Evolutionary conservation across 2,113 vertebrate genomes (phyloP).

Genomic region (Gorsachius goisagi): DNA sequence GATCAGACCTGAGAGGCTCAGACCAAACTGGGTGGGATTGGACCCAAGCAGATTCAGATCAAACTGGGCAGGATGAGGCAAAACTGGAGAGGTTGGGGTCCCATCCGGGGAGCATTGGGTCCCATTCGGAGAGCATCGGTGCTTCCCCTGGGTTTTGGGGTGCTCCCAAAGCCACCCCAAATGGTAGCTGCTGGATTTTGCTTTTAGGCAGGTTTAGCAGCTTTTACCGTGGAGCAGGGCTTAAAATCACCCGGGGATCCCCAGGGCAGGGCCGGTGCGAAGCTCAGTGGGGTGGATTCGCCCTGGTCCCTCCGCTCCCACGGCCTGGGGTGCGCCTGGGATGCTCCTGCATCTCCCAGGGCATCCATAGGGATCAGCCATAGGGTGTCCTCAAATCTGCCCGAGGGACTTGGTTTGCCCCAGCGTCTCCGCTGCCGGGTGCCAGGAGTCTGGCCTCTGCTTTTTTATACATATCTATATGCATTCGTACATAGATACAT

Average conservation of each 20-base stretch:
- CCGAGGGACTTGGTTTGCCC: background rate
- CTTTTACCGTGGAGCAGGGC: fast-evolving
- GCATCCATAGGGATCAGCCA: background rate
- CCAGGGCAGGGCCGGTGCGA: background rate
- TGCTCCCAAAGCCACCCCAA: background rate
- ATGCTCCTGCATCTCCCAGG: background rate
- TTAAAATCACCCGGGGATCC: background rate
- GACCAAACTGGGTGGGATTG: background rate
- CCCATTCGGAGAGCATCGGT: fast-evolving
- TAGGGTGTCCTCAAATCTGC: background rate
- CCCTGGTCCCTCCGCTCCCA: background rate
- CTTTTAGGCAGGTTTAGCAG: background rate
- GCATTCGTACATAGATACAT: background rate
- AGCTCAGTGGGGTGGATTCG: background rate
- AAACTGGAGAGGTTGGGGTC: background rate
- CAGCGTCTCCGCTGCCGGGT: fast-evolving
- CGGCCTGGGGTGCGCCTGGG: fast-evolving
- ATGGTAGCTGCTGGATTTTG: background rate
- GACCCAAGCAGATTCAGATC: fast-evolving
- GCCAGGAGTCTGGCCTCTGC: background rate
- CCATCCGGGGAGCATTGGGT: too few relatives aligned
- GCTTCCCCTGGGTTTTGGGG: background rate
- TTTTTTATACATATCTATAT: background rate
- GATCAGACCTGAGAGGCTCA: fast-evolving
- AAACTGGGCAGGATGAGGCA: background rate